Evolutionary conservation across 1,140 invertebrate genomes (phyloP).

Genomic region (Heliconius hermathena): DNA sequence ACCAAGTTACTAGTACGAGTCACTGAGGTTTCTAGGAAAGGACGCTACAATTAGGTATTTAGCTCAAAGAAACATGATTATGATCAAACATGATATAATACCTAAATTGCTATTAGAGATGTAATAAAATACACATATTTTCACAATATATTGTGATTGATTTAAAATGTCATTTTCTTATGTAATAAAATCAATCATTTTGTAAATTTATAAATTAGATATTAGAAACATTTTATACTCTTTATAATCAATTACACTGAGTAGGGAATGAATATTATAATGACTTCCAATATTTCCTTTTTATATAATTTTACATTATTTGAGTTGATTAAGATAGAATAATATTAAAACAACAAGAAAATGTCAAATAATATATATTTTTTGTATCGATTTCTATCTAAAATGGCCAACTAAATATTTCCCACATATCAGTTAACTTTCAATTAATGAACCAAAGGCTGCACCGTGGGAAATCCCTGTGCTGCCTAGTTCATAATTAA

Average conservation of each 20-base stretch:
- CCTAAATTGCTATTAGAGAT: not conserved
- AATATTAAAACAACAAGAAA: not conserved
- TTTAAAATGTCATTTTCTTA: too few species aligned
- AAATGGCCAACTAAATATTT: constrained; percentile 9
- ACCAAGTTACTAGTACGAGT: constrained; percentile 47
- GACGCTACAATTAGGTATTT: constrained; percentile 37
- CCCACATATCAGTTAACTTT: constrained; percentile 20
- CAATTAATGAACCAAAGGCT: constrained; percentile 16
- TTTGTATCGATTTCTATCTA: not conserved
- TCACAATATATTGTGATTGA: too few species aligned
- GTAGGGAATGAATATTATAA: too few species aligned
- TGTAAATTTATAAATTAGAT: too few species aligned
- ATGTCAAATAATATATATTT: not conserved
- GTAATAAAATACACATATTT: not conserved
- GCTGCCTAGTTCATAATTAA: constrained; percentile 20
- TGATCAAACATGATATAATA: not conserved
- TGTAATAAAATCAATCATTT: too few species aligned
- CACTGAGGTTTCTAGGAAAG: constrained; percentile 48
- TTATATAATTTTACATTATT: too few species aligned
- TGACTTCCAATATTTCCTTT: too few species aligned
- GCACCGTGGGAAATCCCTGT: constrained; percentile 22
- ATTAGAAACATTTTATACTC: too few species aligned
- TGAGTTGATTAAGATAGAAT: too few species aligned
- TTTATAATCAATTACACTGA: too few species aligned
- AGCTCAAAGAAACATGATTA: not conserved